Conservation (phyloP, 2,113 vertebrate genomes). For the Mungos mungo region DNA sequence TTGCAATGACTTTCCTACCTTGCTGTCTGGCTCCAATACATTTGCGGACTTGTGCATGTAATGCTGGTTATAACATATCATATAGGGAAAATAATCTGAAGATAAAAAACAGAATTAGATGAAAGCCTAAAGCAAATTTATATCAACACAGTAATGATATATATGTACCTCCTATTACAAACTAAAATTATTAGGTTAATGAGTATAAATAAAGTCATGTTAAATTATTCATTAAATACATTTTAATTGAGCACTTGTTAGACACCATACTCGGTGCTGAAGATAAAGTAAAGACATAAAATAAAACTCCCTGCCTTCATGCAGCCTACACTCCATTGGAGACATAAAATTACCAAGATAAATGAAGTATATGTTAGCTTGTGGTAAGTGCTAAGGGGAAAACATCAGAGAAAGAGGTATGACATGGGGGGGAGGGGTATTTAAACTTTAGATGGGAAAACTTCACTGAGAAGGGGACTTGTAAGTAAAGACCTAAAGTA, state of each 20-base stretch:
- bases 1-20: constrained; percentile 88
- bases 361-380: neutral
- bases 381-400: neutral
- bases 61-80: constrained; percentile 75
- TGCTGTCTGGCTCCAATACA: constrained; percentile 82
- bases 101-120: constrained; percentile 35
- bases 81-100: constrained; percentile 43
- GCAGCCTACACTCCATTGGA: neutral
- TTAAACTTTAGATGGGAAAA: neutral
- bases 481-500: constrained; percentile 6
- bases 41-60: constrained; percentile 86
- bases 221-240: constrained; percentile 30
- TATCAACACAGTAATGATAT: neutral
- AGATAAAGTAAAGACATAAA: neutral
- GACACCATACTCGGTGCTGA: neutral
- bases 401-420: neutral
- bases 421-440: neutral
- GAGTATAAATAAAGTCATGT: neutral
- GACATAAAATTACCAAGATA: constrained; percentile 35
- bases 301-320: neutral
- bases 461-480: neutral
- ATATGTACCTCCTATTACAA: neutral
- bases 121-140: constrained; percentile 29
- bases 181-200: neutral
- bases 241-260: constrained; percentile 1